These are phyloP conservation scores for Atta cephalotes DNA, from an alignment of 1,140 invertebrate genomes.

Conservation along the genomic window DNA sequence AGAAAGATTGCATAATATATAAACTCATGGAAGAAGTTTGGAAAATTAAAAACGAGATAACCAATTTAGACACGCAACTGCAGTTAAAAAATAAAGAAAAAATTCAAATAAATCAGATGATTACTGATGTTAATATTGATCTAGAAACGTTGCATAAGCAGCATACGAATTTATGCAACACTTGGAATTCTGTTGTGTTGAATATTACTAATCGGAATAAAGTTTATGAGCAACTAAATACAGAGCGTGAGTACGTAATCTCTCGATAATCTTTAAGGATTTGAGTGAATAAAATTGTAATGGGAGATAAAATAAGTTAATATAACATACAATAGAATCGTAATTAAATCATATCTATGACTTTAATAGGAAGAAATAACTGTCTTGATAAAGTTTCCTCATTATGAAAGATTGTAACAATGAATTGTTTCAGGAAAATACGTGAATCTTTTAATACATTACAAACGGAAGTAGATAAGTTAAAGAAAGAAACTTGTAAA, in stretches of 20 bases:
- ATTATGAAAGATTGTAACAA: not conserved
- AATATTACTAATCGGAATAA: constrained; percentile 90
- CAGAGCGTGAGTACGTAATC: constrained; percentile 87
- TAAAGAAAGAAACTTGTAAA: constrained; percentile 86
- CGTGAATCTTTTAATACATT: constrained; percentile 87
- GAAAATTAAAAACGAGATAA: constrained; percentile 86
- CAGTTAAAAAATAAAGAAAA: constrained; percentile 85
- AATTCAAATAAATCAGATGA: constrained; percentile 83
- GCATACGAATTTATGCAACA: constrained; percentile 88
- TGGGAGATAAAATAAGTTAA: not conserved
- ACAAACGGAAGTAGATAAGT: constrained; percentile 86
- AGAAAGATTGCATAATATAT: constrained; percentile 86
- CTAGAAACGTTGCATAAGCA: constrained; percentile 90
- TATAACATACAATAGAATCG: not conserved
- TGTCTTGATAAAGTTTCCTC: constrained; percentile 22
- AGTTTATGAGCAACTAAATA: constrained; percentile 87
- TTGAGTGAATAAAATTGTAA: constrained; percentile 12
- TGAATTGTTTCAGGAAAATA: constrained; percentile 83
- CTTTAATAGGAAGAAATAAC: constrained; percentile 9
- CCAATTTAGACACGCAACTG: constrained; percentile 84
- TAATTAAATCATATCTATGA: not conserved
- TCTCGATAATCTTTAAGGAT: constrained; percentile 3
- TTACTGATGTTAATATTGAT: constrained; percentile 89
- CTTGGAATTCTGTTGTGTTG: constrained; percentile 91
- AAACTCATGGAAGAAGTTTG: constrained; percentile 86